phyloP scores from a whole-genome alignment of 1,140 invertebrate genomes.

The Lasioglossum baleicum region DNA sequence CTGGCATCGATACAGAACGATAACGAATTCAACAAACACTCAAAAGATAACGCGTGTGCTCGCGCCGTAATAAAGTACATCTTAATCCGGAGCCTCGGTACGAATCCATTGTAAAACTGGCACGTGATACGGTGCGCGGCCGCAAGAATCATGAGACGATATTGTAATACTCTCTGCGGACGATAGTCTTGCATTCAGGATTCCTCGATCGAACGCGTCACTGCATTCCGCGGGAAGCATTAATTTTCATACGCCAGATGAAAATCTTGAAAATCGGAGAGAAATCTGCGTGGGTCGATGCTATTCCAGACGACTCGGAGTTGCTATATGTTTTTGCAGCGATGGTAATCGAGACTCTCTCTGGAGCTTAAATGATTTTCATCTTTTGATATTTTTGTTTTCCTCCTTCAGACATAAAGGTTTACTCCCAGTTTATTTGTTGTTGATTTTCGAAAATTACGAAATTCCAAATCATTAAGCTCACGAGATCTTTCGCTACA shows the following conservation, averaged over 20 bases:
- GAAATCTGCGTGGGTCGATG: too few relatives aligned
- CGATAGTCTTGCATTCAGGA: neutral
- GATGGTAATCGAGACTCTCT: too few relatives aligned
- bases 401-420: too few relatives aligned
- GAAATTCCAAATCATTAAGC: too few relatives aligned
- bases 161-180: neutral
- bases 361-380: too few relatives aligned
- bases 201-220: neutral
- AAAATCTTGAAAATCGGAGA: neutral
- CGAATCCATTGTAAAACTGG: constrained; percentile 32
- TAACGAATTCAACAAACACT: constrained; percentile 68
- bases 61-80: constrained; percentile 49
- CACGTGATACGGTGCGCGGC: constrained; percentile 11
- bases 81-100: constrained; percentile 40
- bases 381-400: too few relatives aligned
- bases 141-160: neutral
- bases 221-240: too few relatives aligned
- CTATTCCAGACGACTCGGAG: too few relatives aligned
- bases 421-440: too few relatives aligned
- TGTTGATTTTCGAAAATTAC: too few relatives aligned
- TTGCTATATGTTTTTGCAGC: too few relatives aligned
- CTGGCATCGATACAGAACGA: constrained; percentile 63
- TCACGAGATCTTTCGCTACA: too few relatives aligned
- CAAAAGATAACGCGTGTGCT: constrained; percentile 60
- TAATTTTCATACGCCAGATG: neutral